Conservation (phyloP, 2,888 invertebrate species). For the Calliphora vomitoria region DNA sequence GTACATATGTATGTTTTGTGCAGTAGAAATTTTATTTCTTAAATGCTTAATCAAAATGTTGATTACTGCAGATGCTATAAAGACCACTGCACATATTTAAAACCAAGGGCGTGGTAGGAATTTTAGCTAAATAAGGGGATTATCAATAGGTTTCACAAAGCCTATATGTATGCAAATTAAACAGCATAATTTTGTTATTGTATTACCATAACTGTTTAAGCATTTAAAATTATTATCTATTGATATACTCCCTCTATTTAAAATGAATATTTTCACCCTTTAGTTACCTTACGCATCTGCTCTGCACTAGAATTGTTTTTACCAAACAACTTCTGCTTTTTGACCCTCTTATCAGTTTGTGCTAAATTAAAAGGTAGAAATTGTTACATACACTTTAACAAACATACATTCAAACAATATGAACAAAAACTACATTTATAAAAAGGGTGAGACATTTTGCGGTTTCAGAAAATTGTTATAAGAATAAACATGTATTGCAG, state of each 20-base stretch:
- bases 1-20: slow-evolving; percentile 15
- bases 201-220: too few relatives aligned
- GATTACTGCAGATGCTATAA: slow-evolving; percentile 69
- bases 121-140: neutral
- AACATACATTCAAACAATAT: slow-evolving; percentile 23
- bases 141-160: too few relatives aligned
- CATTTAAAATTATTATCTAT: too few relatives aligned
- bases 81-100: neutral
- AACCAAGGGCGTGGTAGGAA: neutral
- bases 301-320: slow-evolving; percentile 22
- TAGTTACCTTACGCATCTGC: slow-evolving; percentile 23
- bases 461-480: too few relatives aligned
- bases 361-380: slow-evolving; percentile 67
- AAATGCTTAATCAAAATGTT: slow-evolving; percentile 72
- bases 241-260: too few relatives aligned
- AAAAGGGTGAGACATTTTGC: too few relatives aligned
- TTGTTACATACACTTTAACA: slow-evolving; percentile 5
- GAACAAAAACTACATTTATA: neutral
- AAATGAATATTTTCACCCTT: too few relatives aligned
- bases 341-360: slow-evolving; percentile 55
- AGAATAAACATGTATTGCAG: too few relatives aligned
- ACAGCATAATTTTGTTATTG: too few relatives aligned
- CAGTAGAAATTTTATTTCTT: slow-evolving; percentile 44
- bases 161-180: too few relatives aligned
- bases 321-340: slow-evolving; percentile 25